phyloP scores from a whole-genome alignment of 2,888 invertebrate genomes.

The Agonopterix heracliana region DNA sequence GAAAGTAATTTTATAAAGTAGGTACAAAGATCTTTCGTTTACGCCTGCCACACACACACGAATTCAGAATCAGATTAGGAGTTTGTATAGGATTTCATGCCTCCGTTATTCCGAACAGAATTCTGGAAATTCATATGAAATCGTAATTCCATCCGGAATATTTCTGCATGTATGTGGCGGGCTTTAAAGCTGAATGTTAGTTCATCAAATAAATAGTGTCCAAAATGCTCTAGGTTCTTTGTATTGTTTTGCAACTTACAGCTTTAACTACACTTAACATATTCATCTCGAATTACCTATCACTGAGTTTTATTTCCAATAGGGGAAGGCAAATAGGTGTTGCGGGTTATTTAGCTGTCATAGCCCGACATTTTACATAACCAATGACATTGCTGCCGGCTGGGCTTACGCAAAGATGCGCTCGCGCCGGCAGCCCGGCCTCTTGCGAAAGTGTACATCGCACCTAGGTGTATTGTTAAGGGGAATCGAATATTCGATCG shows the following conservation, averaged over 20 bases:
- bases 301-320: not conserved
- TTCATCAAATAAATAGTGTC: too few species aligned
- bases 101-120: too few species aligned
- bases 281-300: not conserved
- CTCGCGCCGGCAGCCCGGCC: constrained; percentile 13
- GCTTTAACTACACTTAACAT: not conserved
- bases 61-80: too few species aligned
- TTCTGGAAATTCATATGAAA: too few species aligned
- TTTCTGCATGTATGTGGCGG: too few species aligned
- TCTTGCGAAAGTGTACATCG: constrained; percentile 40
- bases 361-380: constrained; percentile 44
- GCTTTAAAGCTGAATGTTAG: too few species aligned
- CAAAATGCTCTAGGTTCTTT: too few species aligned
- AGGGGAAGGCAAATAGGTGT: constrained; percentile 18
- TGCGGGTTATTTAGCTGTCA: constrained; percentile 28
- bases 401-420: constrained; percentile 58
- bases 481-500: constrained; percentile 3
- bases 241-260: constrained; percentile 4
- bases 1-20: too few species aligned
- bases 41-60: too few species aligned
- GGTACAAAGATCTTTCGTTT: too few species aligned
- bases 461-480: constrained; percentile 26
- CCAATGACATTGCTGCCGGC: constrained; percentile 42
- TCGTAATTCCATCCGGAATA: too few species aligned
- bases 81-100: too few species aligned